Percentiles rank a stretch among this genome's conserved stretches.
Evolutionary conservation across 1,140 invertebrate species (phyloP).

Genomic region (Lethocerus indicus): DNA sequence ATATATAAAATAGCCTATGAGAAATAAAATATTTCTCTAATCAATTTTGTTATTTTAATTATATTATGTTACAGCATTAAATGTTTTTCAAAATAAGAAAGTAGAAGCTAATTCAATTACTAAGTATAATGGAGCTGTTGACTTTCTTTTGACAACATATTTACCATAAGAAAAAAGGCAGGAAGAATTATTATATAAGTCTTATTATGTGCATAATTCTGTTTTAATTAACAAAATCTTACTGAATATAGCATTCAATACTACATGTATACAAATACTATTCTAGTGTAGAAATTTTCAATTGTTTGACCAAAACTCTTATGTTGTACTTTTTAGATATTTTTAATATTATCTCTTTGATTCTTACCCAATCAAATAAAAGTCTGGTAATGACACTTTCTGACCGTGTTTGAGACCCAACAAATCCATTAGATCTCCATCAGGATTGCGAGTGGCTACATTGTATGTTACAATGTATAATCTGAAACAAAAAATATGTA

Average conservation of each 20-base stretch:
- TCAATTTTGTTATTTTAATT: too few relatives aligned
- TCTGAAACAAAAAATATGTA: too few relatives aligned
- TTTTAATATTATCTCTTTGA: background rate
- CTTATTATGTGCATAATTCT: background rate
- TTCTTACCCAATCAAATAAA: slow-evolving; percentile 60
- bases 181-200: background rate
- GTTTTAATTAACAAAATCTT: background rate
- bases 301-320: background rate
- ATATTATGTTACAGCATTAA: too few relatives aligned
- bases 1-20: too few relatives aligned
- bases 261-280: background rate
- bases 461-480: slow-evolving; percentile 14
- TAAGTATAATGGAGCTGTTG: too few relatives aligned
- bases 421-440: slow-evolving; percentile 9
- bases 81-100: too few relatives aligned
- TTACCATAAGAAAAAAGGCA: too few relatives aligned
- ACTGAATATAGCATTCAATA: background rate
- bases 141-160: too few relatives aligned
- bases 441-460: slow-evolving; percentile 10
- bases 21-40: too few relatives aligned
- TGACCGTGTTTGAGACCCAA: slow-evolving; percentile 6
- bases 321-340: background rate
- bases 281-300: background rate
- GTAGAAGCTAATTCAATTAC: too few relatives aligned
- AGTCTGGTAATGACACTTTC: slow-evolving; percentile 39